A percentile compares a stretch with the other conserved stretches of the same genome.
These are phyloP conservation scores for Hydrocynus forskahlii DNA, from an alignment of 2,797 vertebrate species.

Conservation along the genomic window DNA sequence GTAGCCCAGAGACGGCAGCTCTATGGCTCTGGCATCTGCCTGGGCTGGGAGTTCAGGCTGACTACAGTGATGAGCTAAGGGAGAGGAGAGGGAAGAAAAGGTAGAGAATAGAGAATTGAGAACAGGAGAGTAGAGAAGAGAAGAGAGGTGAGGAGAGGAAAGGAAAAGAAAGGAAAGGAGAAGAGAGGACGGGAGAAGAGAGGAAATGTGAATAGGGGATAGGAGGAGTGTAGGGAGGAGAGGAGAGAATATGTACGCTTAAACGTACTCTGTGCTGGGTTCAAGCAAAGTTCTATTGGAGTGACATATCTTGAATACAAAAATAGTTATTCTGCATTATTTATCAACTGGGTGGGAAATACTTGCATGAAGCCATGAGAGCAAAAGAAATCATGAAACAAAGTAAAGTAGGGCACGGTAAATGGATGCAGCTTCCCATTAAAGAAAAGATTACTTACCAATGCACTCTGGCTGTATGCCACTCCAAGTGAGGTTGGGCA, in stretches of 20 bases:
- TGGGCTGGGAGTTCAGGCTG: conserved; percentile 92
- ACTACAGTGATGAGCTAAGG: conserved; percentile 92
- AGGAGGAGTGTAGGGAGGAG: neutral
- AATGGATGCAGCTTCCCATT: conserved; percentile 63
- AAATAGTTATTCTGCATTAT: conserved; percentile 21
- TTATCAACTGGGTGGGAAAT: neutral
- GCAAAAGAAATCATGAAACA: conserved; percentile 1
- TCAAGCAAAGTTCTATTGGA: conserved; percentile 52
- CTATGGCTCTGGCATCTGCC: conserved; percentile 92
- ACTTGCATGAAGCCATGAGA: neutral
- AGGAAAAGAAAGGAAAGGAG: conserved; percentile 20
- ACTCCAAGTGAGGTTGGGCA: conserved; percentile 97
- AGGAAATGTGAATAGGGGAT: conserved; percentile 38
- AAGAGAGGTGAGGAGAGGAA: neutral
- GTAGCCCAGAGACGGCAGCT: conserved; percentile 95
- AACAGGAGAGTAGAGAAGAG: too few relatives aligned
- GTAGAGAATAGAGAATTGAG: too few relatives aligned
- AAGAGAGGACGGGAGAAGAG: conserved; percentile 26
- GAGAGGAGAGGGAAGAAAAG: neutral
- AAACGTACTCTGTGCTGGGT: neutral
- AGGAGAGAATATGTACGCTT: neutral
- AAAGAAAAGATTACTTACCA: conserved; percentile 79
- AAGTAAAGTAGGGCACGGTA: neutral
- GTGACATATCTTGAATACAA: conserved; percentile 14
- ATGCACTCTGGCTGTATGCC: conserved; percentile 93